Evolutionary conservation across 2,113 vertebrate species (phyloP).

Genomic region (Pachypanchax playfairii): DNA sequence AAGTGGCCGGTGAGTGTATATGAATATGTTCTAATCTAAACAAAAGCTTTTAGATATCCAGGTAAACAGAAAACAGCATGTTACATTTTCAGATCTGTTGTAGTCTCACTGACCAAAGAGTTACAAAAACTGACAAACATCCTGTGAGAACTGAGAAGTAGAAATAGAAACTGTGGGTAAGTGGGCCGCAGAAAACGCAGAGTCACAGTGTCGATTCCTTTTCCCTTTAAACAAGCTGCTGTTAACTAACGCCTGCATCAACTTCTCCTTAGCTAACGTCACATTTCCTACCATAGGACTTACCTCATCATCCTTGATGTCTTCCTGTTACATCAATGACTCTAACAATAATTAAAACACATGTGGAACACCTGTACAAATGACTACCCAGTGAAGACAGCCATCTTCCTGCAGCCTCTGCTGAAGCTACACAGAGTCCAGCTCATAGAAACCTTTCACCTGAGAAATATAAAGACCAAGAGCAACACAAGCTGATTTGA

Average conservation of each 20-base stretch:
- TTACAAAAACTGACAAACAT: too few species aligned
- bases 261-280: slow-evolving; percentile 1
- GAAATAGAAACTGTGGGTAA: neutral
- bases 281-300: neutral
- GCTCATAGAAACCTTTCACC: neutral
- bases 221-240: neutral
- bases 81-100: neutral
- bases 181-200: neutral
- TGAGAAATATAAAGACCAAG: neutral
- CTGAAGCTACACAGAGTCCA: neutral
- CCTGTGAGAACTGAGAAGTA: too few species aligned
- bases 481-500: neutral
- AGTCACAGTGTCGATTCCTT: neutral
- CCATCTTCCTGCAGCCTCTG: neutral
- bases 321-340: neutral
- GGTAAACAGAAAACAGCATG: too few species aligned
- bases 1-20: too few species aligned
- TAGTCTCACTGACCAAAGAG: neutral
- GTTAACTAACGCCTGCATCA: neutral
- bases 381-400: neutral
- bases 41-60: too few species aligned
- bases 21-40: too few species aligned
- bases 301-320: too few species aligned
- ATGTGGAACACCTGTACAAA: neutral
- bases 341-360: neutral